Evolutionary conservation across 2,797 vertebrate species (phyloP).

Genomic region (Rhabdomys pumilio): DNA sequence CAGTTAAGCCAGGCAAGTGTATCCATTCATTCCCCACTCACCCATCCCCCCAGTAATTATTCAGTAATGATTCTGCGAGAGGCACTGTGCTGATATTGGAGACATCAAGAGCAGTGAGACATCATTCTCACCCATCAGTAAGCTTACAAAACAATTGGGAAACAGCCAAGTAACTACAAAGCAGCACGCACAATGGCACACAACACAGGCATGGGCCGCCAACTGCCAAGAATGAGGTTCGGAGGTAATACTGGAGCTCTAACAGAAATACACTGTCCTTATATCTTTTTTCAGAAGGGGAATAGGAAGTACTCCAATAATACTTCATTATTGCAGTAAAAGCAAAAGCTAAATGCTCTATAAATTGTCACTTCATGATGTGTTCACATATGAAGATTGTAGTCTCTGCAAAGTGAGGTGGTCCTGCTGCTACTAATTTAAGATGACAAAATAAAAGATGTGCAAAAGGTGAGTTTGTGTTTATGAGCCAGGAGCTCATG

Average conservation of each 20-base stretch:
- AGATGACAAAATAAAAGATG: constrained; percentile 22
- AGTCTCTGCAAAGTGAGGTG: background rate
- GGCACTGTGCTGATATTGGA: constrained; percentile 51
- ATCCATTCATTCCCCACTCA: background rate
- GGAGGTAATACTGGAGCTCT: background rate
- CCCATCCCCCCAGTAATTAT: background rate
- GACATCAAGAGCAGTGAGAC: constrained; percentile 52
- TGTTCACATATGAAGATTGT: background rate
- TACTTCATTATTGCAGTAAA: background rate
- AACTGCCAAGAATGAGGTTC: constrained; percentile 6
- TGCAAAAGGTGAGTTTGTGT: background rate
- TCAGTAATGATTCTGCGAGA: constrained; percentile 58
- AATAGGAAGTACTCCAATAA: background rate
- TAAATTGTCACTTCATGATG: constrained; percentile 14
- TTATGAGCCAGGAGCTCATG: background rate
- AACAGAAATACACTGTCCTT: constrained; percentile 38
- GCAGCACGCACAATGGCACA: background rate
- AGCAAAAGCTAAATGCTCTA: background rate
- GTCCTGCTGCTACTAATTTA: background rate
- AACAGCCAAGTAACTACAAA: constrained; percentile 13
- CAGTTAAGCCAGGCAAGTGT: background rate
- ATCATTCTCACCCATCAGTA: constrained; percentile 15
- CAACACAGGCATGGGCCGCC: background rate
- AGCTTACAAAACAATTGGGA: constrained; percentile 32
- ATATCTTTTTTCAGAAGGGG: constrained; percentile 31